Evolutionary conservation across 2,797 vertebrate species (phyloP).

Genomic region (Cephalopachus bancanus): DNA sequence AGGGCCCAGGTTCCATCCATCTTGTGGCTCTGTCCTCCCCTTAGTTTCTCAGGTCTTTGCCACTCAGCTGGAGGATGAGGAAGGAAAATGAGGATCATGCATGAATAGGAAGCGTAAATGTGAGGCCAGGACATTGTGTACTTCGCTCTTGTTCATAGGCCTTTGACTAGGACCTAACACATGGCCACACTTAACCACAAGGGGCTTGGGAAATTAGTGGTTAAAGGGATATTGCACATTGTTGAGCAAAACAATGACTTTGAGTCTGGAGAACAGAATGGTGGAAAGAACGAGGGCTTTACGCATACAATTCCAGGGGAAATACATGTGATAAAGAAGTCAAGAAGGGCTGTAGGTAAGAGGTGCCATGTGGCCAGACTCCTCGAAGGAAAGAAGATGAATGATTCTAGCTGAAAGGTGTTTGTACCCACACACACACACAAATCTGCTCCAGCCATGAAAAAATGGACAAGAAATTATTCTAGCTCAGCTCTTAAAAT

Average conservation of each 20-base stretch:
- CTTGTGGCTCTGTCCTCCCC: neutral
- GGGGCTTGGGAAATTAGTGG: neutral
- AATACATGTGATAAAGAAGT: neutral
- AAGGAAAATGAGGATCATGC: neutral
- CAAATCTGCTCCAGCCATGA: neutral
- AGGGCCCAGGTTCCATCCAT: neutral
- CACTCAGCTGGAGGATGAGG: neutral
- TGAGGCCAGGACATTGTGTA: neutral
- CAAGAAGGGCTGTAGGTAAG: neutral
- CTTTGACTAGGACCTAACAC: neutral
- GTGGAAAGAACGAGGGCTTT: neutral
- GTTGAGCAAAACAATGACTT: neutral
- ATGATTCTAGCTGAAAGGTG: conserved; percentile 3
- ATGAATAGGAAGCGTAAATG: neutral
- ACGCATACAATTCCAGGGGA: neutral
- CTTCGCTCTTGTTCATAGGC: neutral
- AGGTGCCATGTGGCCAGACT: neutral
- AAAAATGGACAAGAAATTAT: conserved; percentile 32
- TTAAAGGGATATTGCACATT: neutral
- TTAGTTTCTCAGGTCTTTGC: neutral
- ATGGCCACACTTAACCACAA: neutral
- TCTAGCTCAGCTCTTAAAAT: conserved; percentile 20
- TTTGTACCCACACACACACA: neutral
- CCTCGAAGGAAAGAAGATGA: neutral
- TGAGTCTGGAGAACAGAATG: neutral